phyloP scores from a whole-genome alignment of 2,888 invertebrate genomes.

The Heliothis peltigera region DNA sequence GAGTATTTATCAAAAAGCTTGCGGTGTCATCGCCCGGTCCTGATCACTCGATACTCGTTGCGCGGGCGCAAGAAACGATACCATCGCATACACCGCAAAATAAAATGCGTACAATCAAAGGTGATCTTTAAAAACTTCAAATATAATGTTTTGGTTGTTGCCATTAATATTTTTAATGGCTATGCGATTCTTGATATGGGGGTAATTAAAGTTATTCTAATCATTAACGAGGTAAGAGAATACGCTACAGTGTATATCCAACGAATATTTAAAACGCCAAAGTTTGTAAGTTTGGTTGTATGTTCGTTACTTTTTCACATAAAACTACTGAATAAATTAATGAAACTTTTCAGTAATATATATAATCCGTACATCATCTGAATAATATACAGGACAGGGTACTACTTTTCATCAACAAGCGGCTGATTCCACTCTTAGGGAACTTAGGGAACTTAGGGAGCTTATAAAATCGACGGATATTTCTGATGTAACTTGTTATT shows the following conservation, averaged over 20 bases:
- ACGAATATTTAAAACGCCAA: no score
- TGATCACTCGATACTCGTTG: conserved; percentile 78
- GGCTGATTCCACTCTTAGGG: no score
- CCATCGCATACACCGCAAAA: conserved; percentile 57
- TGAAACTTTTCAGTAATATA: no score
- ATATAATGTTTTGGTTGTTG: conserved; percentile 38
- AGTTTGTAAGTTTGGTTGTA: no score
- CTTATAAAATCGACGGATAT: no score
- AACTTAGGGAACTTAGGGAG: no score
- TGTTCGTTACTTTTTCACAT: no score
- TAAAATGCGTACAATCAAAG: conserved; percentile 54
- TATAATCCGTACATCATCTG: no score
- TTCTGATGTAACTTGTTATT: no score
- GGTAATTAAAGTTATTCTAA: conserved; percentile 34
- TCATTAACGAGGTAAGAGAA: conserved; percentile 2
- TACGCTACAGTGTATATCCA: background rate
- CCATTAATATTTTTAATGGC: conserved; percentile 51
- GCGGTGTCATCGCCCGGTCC: conserved; percentile 84
- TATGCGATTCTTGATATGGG: conserved; percentile 15
- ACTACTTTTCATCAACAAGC: no score
- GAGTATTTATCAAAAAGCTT: conserved; percentile 81
- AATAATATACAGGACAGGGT: no score
- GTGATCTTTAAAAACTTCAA: conserved; percentile 59
- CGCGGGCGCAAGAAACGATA: conserved; percentile 60
- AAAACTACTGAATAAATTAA: no score